Evolutionary conservation across 2,113 vertebrate species (phyloP).

Genomic region (Peucedramus taeniatus): DNA sequence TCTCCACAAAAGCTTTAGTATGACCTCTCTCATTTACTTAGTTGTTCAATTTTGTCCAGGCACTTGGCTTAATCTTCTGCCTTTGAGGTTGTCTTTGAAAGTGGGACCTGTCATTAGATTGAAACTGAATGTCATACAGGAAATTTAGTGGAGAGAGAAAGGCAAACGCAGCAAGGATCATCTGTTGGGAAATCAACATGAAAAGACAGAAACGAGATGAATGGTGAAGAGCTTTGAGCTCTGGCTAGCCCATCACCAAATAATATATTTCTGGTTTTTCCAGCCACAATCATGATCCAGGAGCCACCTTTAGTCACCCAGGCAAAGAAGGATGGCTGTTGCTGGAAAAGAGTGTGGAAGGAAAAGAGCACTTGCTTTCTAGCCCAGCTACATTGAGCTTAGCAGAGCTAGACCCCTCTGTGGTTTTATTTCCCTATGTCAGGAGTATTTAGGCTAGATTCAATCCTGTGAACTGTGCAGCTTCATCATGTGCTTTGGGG

Average conservation of each 20-base stretch:
- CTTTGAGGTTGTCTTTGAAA: background rate
- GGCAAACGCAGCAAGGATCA: background rate
- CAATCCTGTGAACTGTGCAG: background rate
- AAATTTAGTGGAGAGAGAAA: background rate
- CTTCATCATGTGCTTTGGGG: background rate
- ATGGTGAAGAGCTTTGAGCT: background rate
- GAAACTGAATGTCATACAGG: background rate
- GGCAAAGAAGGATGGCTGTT: background rate
- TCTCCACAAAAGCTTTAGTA: background rate
- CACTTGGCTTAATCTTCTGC: background rate
- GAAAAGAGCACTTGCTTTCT: background rate
- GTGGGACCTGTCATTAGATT: background rate
- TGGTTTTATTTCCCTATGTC: background rate
- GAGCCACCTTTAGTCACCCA: background rate
- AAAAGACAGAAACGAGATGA: background rate
- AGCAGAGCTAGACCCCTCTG: background rate
- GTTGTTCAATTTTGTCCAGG: background rate
- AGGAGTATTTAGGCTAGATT: background rate
- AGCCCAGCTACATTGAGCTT: background rate
- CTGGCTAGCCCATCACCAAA: background rate
- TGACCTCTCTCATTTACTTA: background rate
- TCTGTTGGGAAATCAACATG: fast-evolving
- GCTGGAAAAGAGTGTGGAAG: background rate
- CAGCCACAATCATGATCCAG: background rate
- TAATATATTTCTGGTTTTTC: background rate